Evolutionary conservation across 35 echinoderm and acorn worm species (phyloP).

Genomic region (Ophioderma brevispina): DNA sequence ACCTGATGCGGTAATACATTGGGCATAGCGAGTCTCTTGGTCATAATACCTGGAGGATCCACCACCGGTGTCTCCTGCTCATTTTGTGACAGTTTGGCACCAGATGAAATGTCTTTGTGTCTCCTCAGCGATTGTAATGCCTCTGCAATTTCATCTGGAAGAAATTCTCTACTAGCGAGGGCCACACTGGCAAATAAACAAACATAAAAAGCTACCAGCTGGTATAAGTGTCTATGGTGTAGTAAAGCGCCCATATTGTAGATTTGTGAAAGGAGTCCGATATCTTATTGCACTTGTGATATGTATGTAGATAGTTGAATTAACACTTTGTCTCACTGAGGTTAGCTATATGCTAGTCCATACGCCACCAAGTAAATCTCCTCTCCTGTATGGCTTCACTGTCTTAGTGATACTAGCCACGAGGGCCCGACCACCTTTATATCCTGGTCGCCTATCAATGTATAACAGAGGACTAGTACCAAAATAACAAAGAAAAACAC

Average conservation of each 20-base stretch:
- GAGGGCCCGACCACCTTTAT: neutral
- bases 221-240: neutral
- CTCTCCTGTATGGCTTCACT: neutral
- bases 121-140: slow-evolving; percentile 1
- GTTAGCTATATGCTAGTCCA: neutral
- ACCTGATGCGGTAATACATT: slow-evolving; percentile 3
- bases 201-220: neutral
- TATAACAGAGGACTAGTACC: neutral
- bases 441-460: neutral
- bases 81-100: neutral
- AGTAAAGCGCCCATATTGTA: neutral
- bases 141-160: slow-evolving; percentile 9
- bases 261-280: neutral
- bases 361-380: neutral
- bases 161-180: neutral
- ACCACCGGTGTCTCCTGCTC: neutral
- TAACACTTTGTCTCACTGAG: neutral
- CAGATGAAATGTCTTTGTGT: neutral
- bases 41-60: neutral
- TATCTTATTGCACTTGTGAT: neutral
- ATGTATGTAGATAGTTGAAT: neutral
- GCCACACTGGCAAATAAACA: neutral
- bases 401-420: neutral
- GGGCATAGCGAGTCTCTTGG: neutral
- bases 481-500: slow-evolving; percentile 2